Conservation (phyloP, 92 coral and sea anemone species). For the Palythoa grandiflora region DNA sequence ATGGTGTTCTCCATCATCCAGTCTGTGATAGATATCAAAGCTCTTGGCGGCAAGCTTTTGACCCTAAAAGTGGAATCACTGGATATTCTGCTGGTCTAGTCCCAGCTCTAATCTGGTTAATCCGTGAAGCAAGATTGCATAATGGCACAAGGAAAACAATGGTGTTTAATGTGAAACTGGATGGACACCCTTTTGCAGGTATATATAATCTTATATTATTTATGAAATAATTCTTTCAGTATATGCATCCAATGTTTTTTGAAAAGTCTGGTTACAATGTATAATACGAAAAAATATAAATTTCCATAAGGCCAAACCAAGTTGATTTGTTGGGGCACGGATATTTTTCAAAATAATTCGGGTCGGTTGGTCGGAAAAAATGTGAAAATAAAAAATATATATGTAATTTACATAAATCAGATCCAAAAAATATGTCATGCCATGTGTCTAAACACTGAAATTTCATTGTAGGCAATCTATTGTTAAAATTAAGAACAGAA, state of each 20-base stretch:
- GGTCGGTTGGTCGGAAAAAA: not conserved
- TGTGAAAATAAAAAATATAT: not conserved
- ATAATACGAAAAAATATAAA: not conserved
- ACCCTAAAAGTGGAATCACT: not conserved
- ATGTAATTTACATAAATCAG: not conserved
- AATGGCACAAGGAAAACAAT: not conserved
- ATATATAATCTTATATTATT: not conserved
- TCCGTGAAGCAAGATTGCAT: slow-evolving; percentile 1
- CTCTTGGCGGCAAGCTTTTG: not conserved
- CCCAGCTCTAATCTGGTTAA: slow-evolving; percentile 6
- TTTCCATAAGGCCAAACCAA: not conserved
- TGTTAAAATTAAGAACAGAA: not conserved
- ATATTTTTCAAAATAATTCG: too few relatives aligned
- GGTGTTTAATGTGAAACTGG: slow-evolving; percentile 5
- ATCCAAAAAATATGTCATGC: not conserved
- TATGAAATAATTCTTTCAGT: not conserved
- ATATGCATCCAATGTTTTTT: not conserved
- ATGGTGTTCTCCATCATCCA: not conserved
- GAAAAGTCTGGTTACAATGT: not conserved
- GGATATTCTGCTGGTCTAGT: not conserved
- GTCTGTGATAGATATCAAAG: not conserved
- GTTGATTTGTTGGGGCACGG: too few relatives aligned
- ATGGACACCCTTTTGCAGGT: slow-evolving; percentile 10
- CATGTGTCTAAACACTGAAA: slow-evolving; percentile 23
- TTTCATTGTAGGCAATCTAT: not conserved